Percentiles rank a stretch among this genome's conserved stretches.
These are phyloP conservation scores for Terebella lapidaria DNA, from an alignment of 2,888 invertebrate species.

Conservation along the genomic window DNA sequence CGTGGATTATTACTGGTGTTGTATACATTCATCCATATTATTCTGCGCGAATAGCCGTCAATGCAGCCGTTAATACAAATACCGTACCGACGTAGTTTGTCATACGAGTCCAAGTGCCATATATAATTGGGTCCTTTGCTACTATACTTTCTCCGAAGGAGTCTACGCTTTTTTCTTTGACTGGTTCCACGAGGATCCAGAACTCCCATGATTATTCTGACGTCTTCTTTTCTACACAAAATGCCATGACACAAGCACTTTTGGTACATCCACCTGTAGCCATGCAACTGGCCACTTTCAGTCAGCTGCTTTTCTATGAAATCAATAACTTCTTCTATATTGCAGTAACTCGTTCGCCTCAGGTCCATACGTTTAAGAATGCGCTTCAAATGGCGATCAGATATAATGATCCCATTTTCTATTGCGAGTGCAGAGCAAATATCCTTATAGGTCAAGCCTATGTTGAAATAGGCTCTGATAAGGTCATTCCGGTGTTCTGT, in stretches of 20 bases:
- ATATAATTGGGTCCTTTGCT: conserved; percentile 21
- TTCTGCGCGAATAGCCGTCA: conserved; percentile 21
- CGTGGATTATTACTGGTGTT: conserved; percentile 17
- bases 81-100: conserved; percentile 24
- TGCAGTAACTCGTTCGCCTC: background rate
- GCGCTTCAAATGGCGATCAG: background rate
- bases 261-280: background rate
- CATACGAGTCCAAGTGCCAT: conserved; percentile 27
- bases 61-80: conserved; percentile 26
- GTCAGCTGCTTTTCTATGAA: background rate
- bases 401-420: background rate
- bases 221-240: background rate
- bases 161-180: background rate
- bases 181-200: background rate
- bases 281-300: background rate
- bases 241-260: background rate
- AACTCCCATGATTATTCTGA: background rate
- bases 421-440: background rate
- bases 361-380: background rate
- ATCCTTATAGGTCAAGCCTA: background rate
- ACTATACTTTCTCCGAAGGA: conserved; percentile 6
- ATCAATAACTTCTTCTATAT: background rate
- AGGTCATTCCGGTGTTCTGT: background rate
- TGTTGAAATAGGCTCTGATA: background rate
- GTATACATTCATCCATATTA: conserved; percentile 22